These are phyloP conservation scores for Tetrax tetrax DNA, from an alignment of 2,113 vertebrate genomes.

Conservation along the genomic window DNA sequence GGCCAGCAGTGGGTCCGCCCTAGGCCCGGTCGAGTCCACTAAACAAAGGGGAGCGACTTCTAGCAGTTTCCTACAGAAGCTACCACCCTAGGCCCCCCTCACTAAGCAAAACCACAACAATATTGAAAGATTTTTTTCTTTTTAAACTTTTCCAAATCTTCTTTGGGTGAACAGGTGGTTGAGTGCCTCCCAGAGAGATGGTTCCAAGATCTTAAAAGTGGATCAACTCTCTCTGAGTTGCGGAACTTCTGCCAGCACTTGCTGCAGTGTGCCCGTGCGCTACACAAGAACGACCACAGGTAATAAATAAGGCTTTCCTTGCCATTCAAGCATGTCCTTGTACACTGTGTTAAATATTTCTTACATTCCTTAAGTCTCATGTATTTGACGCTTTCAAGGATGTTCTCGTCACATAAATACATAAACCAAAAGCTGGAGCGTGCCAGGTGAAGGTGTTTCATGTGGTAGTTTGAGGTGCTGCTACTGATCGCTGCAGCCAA, in stretches of 20 bases:
- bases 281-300: constrained; percentile 76
- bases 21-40: no score
- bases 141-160: background rate
- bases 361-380: background rate
- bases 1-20: no score
- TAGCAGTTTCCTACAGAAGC: no score
- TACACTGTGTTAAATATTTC: background rate
- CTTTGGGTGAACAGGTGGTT: constrained; percentile 73
- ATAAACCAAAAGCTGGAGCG: background rate
- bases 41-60: no score
- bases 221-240: constrained; percentile 80
- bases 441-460: background rate
- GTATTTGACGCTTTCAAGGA: background rate
- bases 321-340: background rate
- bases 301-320: background rate
- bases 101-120: no score
- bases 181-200: constrained; percentile 83
- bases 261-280: constrained; percentile 70
- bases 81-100: no score
- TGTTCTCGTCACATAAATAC: accelerated
- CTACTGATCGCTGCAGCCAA: background rate
- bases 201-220: constrained; percentile 76
- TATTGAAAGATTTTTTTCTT: background rate
- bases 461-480: background rate
- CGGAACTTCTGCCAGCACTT: constrained; percentile 84